A percentile compares a stretch with the other conserved stretches of the same genome.
These are phyloP conservation scores for Dexiosoma caninum DNA, from an alignment of 2,888 invertebrate species.

Conservation along the genomic window DNA sequence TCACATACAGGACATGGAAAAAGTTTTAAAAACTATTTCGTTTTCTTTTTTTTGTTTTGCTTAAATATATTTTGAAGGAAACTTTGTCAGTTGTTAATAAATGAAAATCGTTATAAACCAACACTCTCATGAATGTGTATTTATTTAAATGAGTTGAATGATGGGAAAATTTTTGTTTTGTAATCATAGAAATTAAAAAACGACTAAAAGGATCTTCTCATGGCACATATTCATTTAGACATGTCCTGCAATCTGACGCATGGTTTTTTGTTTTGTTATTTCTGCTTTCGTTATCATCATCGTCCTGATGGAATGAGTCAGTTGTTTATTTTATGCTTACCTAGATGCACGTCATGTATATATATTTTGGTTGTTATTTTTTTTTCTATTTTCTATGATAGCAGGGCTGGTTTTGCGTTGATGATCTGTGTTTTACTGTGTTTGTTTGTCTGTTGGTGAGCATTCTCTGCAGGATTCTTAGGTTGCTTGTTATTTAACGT, in stretches of 20 bases:
- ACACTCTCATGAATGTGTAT: constrained; percentile 3
- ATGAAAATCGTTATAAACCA: constrained; percentile 20
- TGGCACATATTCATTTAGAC: constrained; percentile 10
- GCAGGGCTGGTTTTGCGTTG: constrained; percentile 3
- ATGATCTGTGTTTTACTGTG: constrained; percentile 22
- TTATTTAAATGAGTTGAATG: constrained; percentile 20
- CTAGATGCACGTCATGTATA: constrained; percentile 31
- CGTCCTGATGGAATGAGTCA: constrained; percentile 46
- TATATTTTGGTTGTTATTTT: no score
- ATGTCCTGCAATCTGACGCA: constrained; percentile 54
- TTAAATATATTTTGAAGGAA: not conserved
- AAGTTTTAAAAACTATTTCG: not conserved
- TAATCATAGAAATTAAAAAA: not conserved
- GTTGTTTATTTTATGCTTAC: constrained; percentile 45
- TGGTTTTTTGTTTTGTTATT: constrained; percentile 19
- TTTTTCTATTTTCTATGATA: constrained; percentile 2
- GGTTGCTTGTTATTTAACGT: constrained; percentile 47
- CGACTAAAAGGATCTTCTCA: constrained; percentile 43
- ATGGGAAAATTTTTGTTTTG: constrained; percentile 49
- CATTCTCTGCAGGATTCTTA: constrained; percentile 21
- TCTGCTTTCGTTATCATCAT: constrained; percentile 25
- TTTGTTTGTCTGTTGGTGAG: not conserved
- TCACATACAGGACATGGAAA: constrained; percentile 30
- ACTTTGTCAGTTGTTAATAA: constrained; percentile 33
- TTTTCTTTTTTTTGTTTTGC: not conserved